Base-by-base conservation (phyloP, 2,888 invertebrate species). In the Smittia sp. region DNA sequence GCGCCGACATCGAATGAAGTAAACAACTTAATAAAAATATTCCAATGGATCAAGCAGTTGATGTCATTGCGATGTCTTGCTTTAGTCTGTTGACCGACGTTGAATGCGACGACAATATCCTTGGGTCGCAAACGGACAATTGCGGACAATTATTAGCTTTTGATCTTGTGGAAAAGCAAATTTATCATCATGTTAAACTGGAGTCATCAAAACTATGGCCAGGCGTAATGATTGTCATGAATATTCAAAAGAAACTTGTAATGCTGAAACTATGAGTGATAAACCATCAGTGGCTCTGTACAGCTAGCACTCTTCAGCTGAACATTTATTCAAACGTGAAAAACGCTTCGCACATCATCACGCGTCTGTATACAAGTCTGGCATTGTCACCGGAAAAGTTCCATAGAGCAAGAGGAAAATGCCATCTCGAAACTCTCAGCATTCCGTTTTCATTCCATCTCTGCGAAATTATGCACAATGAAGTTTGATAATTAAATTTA, bases 401-500 rank as follows among this genome's bases (percentile, higher is more conserved):
- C 32, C 32, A 32, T 9, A 32, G 9, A 6, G 32, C 3, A 32
- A 32, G 9, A 32, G 32, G 32, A 32, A n/a, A 32, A 32, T 32
- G 32, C 32, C 32, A 32, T 32, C 32, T 32, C 32, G 32, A 32
- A 32, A 32, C 32, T 32, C 32, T 11, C 46, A 11, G 3, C 46
- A 46, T 46, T 46, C 46, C n/a, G n/a, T 13, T n/a, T 15, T n/a
- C n/a, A 2, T 11, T 46, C 46, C n/a, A 2, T 2, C 11, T 46
- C 46, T 11, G 4, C n/a, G 6, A 46, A 3, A 6, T 32, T 39
- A 9, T 68, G 68, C 68, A 68, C 46, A 52, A 18, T 70, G 54
- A 70, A 70, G 15, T 54, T 70, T 70, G 69, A 70, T 70, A 70
- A 70, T 70, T 70, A 70, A 70, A 70, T 70, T 70, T 70, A 52